Base-by-base conservation (phyloP, 1,140 invertebrate genomes). In the Tetranychus urticae region DNA sequence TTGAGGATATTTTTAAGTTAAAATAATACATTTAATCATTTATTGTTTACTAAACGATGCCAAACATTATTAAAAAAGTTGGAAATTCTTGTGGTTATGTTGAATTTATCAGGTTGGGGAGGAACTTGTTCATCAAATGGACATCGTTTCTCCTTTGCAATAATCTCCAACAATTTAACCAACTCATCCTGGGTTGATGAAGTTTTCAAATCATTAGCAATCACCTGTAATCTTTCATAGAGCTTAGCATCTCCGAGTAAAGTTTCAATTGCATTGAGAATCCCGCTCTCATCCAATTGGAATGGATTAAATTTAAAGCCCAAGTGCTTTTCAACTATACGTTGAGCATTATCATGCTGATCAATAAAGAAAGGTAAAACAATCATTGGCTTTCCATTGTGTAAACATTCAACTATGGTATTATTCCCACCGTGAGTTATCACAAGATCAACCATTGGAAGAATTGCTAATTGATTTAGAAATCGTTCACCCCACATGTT, bases 331-430 rank as follows among this genome's bases (percentile, higher is more conserved):
- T 64, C 63, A 34, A 54, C 35, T 8, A 64, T 62, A 39, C 63
- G n/a, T 35, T 59, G 50, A 2, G 63, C 63, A 46, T 64, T 64
- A 58, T 64, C 63, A n/a, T 47, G 58, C 46, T 64, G 63, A 58
- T 64, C 63, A 46, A 14, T 56, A 42, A 64, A 59, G 31, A 59
- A 63, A 37, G 35, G 63, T 42, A 50, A 6, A 23, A 52, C 50
- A 23, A 52, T 52, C 50, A 52, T 52, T 23, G 50, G 50, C 23
- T 52, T 52, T n/a, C 50, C 50, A 23, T 31, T 31, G 48, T 59
- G 7, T 56, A 64, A 1, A 23, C 63, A 37, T 62, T 64, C 47
- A 56, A 50, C 7, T 2, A 33, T 52, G 1, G 50, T 31, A 52
- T 52, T 52, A 12, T 61, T 14, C 36, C 62, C 58, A 52, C 56